Conservation (phyloP, 2,113 vertebrate genomes). For the Paedocypris sp. region DNA sequence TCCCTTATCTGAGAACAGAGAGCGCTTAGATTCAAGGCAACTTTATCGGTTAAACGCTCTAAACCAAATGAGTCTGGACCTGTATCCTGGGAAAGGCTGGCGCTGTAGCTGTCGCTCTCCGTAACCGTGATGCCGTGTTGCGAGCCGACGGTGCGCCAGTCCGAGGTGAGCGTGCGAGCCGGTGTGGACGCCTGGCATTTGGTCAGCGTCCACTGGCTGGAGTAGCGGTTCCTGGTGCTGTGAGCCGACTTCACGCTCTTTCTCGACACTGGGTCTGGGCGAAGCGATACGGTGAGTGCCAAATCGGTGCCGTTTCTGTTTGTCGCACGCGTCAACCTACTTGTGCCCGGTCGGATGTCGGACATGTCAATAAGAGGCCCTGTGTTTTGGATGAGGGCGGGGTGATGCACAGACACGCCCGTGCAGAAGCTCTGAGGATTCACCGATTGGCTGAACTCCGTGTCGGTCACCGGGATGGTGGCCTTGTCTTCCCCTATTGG, state of each 20-base stretch:
- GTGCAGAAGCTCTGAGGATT: slow-evolving; percentile 98
- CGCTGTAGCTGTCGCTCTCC: slow-evolving; percentile 96
- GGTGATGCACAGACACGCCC: slow-evolving; percentile 89
- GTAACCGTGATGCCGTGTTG: slow-evolving; percentile 96
- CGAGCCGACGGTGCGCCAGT: slow-evolving; percentile 92
- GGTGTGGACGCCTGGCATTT: slow-evolving; percentile 95
- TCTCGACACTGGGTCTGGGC: slow-evolving; percentile 83
- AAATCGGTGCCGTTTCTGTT: neutral
- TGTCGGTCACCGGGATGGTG: slow-evolving; percentile 88
- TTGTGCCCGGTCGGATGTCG: slow-evolving; percentile 94
- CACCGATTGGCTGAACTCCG: slow-evolving; percentile 92
- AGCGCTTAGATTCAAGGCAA: too few relatives aligned
- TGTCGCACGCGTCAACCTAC: slow-evolving; percentile 55
- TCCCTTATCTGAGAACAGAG: slow-evolving; percentile 70
- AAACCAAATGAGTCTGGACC: slow-evolving; percentile 66
- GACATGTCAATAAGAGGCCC: slow-evolving; percentile 98
- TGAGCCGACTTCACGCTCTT: slow-evolving; percentile 94
- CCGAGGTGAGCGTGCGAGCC: slow-evolving; percentile 85
- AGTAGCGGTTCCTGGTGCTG: slow-evolving; percentile 91
- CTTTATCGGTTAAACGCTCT: too few relatives aligned
- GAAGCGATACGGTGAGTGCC: neutral
- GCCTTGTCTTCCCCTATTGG: slow-evolving; percentile 88
- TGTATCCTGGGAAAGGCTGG: slow-evolving; percentile 96
- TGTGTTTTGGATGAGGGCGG: slow-evolving; percentile 91
- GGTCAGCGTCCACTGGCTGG: slow-evolving; percentile 97